Evolutionary conservation across 1,140 invertebrate species (phyloP), one percentile per base, ranked within the genome.

Genomic region (Nasonia longicornis): DNA sequence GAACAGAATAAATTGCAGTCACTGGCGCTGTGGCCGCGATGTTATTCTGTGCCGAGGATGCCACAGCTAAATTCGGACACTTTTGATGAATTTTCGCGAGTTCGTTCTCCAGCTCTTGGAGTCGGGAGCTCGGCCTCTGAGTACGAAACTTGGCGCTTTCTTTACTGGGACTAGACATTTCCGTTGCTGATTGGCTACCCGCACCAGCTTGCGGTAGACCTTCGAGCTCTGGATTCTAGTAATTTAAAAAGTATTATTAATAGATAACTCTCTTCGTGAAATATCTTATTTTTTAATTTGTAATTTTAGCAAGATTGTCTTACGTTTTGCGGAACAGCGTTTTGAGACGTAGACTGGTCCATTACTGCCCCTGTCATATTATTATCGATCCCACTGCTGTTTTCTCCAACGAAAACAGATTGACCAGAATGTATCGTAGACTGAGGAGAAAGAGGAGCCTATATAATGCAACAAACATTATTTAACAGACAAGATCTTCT

Each of bases 391-490:
- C 81, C 71, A 16, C 75, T 69, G 64, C 76, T 84, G 26, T 79
- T 82, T 45, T 85, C 67, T 38, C 83, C 82, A 70, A 73, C 20
- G 29, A 84, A 52, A 45, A 83, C 58, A 79, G 78, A 63, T 73
- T 83, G 31, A 16, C 84, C 82, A 64, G 89, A 86, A 84, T 91
- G 89, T 67, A 91, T 85, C 3, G 91, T 91, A 77, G 90, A 89
- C 84, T 92, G 91, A 77, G 91, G 91, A 80, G 92, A 92, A 42
- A 92, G 82, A 3, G 91, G 88, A 48, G 89, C 89, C 90, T 91
- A 79, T 8, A 87, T 38, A 81, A n/a, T 22, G 14, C 20, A 77
- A 71, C 48, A 31, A 67, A 67, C 10, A 12, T 67, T 29, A 29
- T 35, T 2, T 38, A 42, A 16, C 0, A 42, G 20, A 3, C 4